phyloP scores from a whole-genome alignment of 2,888 invertebrate genomes.

The Vesta saturnalis region DNA sequence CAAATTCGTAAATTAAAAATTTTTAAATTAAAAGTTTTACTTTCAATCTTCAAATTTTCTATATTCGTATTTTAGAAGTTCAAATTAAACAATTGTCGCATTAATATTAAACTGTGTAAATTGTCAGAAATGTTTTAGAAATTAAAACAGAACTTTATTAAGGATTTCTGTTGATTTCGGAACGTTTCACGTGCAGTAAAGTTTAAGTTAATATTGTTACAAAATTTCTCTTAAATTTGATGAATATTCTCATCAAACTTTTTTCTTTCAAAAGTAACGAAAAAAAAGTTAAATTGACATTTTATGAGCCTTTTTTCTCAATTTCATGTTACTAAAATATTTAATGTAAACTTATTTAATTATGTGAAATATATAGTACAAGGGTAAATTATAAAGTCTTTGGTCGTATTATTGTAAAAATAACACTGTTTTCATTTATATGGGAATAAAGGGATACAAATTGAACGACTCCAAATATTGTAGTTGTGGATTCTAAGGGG shows the following conservation, averaged over 20 bases:
- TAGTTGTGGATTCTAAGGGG: too few relatives aligned
- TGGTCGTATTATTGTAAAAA: too few relatives aligned
- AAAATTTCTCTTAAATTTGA: not conserved
- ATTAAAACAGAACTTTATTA: slow-evolving; percentile 5
- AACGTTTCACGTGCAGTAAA: not conserved
- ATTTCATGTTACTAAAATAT: too few relatives aligned
- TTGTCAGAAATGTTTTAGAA: slow-evolving; percentile 1
- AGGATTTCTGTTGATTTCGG: slow-evolving; percentile 1
- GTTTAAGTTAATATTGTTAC: not conserved
- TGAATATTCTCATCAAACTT: not conserved
- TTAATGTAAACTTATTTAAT: not conserved
- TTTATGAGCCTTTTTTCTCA: not conserved
- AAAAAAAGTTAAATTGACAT: not conserved
- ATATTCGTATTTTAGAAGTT: not conserved
- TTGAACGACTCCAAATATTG: too few relatives aligned
- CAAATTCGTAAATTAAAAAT: not conserved
- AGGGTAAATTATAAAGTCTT: too few relatives aligned
- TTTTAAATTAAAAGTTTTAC: not conserved
- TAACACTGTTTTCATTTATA: too few relatives aligned
- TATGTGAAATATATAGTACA: too few relatives aligned
- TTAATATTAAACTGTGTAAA: slow-evolving; percentile 6
- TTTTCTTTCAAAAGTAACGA: not conserved
- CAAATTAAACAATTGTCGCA: slow-evolving; percentile 12
- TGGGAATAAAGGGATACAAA: too few relatives aligned
- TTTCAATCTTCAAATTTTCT: not conserved